Evolutionary conservation across 2,888 invertebrate species (phyloP), one percentile per base, ranked within the genome.

Genomic region (Cataglyphis cursor): DNA sequence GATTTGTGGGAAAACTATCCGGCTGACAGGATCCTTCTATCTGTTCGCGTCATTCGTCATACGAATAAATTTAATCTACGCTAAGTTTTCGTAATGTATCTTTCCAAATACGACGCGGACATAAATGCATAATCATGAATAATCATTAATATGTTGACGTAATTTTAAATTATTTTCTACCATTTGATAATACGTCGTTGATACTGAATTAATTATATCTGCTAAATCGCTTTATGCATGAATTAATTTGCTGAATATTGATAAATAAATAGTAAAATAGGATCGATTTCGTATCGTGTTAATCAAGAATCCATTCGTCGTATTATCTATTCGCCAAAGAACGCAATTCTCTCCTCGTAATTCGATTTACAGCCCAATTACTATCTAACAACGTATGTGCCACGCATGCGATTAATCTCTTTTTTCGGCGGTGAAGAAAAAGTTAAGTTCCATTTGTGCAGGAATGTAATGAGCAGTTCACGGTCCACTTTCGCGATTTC

Each of bases 1-100:
- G 85, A 86, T 86, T 83, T 62, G 75, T 78, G 76, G 61, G 51
- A 64, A 86, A 85, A 78, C 21, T 18, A 44, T 78, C 59, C 70
- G 31, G 38, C 59, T 59, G 28, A 21, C 31, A 59, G 68, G 44
- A 59, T 31, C 31, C 59, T 18, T 44, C 41, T 68, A 31, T 78
- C 41, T 21, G 78, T 59, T 59, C 59, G 57, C 28, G 59, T 35
- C 78, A 78, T 78, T 78, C 70, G 70, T 78, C 70, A 59, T 31
- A 15, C 59, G 59, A 21, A 44, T 68, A 57, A 68, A 78, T 78
- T 70, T 70, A 59, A 68, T 78, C 78, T 70, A 35, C 70, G 44
- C 57, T 59, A 68, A 76, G 78, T 41, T 78, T 59, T 68, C 78
- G 78, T 70, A 70, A 80, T 35, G 59, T 24, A 59, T 80, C 78